phyloP scores from a whole-genome alignment of 37 sponge, comb jelly and placozoan genomes.

The Ephydatia muelleri region DNA sequence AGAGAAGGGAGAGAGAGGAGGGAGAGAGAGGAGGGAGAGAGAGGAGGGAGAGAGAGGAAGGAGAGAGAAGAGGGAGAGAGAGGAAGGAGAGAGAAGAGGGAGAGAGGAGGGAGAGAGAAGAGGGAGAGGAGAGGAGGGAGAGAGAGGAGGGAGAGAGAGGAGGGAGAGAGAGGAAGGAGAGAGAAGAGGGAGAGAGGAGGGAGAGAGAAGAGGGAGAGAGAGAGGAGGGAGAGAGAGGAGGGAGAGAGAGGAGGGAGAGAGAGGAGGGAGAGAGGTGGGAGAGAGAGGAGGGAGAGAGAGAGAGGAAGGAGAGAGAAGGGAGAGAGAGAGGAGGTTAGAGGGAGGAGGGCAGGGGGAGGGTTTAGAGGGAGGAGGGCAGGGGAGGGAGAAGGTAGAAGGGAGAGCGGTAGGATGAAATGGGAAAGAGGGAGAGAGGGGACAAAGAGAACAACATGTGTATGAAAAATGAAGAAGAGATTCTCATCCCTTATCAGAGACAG shows the following conservation, averaged over 20 bases:
- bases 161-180: not conserved
- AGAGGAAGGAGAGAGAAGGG: not conserved
- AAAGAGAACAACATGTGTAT: too few species aligned
- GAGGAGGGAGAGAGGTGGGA: not conserved
- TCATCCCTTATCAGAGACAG: too few species aligned
- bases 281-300: not conserved
- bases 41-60: not conserved
- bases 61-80: not conserved
- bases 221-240: not conserved
- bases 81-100: not conserved
- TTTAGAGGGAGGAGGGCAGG: not conserved
- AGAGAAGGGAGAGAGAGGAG: not conserved
- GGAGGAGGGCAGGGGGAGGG: not conserved
- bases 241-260: not conserved
- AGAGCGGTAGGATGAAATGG: not conserved
- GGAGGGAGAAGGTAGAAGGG: not conserved
- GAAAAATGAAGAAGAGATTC: too few species aligned
- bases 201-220: constrained; percentile 6
- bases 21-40: not conserved
- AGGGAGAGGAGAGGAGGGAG: not conserved
- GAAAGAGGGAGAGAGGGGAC: too few species aligned
- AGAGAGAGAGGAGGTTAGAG: not conserved
- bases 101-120: not conserved
- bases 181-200: not conserved
- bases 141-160: not conserved